phyloP scores from a whole-genome alignment of 2,888 invertebrate species.

The Eilema griseolum region DNA sequence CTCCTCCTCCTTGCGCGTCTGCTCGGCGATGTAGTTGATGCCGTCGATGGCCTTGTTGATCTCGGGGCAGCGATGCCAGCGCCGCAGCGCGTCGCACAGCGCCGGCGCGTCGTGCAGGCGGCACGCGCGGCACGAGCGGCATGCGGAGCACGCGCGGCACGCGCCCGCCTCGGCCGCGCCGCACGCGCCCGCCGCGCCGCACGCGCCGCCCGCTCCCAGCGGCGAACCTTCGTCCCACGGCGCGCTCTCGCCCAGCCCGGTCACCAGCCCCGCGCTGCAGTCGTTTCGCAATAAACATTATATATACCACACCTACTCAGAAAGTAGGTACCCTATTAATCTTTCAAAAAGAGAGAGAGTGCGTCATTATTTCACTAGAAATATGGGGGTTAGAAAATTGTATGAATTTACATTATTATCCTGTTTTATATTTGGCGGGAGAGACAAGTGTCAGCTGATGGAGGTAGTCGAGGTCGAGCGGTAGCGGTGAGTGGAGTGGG shows the following conservation, averaged over 20 bases:
- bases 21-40: conserved; percentile 96
- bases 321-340: too few relatives aligned
- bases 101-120: conserved; percentile 84
- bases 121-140: conserved; percentile 86
- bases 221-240: conserved; percentile 58
- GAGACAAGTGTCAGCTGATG: too few relatives aligned
- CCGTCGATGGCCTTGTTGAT: conserved; percentile 97
- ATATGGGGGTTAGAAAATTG: too few relatives aligned
- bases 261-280: conserved; percentile 68
- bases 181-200: conserved; percentile 50
- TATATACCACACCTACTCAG: background rate
- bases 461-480: too few relatives aligned
- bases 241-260: conserved; percentile 51
- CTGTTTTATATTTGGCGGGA: too few relatives aligned
- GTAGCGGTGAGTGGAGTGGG: too few relatives aligned
- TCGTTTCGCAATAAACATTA: background rate
- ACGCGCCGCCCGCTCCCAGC: conserved; percentile 38
- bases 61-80: conserved; percentile 97
- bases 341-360: background rate
- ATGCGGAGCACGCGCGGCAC: conserved; percentile 51
- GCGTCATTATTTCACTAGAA: too few relatives aligned
- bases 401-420: too few relatives aligned
- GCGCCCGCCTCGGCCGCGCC: conserved; percentile 47
- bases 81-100: conserved; percentile 89
- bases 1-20: conserved; percentile 96